Base-by-base conservation (phyloP, 2,797 vertebrate genomes). In the Sorex maritimensis region DNA sequence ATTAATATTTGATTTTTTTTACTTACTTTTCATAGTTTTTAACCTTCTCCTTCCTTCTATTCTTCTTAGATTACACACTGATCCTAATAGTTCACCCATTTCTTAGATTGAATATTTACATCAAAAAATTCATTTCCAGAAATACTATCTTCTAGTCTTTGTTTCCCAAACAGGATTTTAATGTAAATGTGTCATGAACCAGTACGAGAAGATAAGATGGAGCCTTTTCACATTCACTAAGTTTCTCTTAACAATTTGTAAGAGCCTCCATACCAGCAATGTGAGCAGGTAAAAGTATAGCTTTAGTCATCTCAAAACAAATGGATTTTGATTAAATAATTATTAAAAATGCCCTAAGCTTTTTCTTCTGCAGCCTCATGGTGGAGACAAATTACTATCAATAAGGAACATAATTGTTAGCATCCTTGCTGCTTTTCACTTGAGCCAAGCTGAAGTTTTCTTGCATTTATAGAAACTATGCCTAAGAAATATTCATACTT, bases 341-440 rank as follows among this genome's bases (percentile, higher is more conserved):
- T 96, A 91, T 86, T 94, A 73, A 92, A 96, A 44, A 84, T 88
- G 55, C 97, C 71, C 75, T 95, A 93, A 94, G 75, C 38, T 30
- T 96, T 97, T 95, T 94, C 92, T 96, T 96, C 4, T 93, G 23
- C 81, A 96, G 87, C 94, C 96, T 98, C 98, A 95, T 95, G 97
- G 94, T 97, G 81, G 95, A 98, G 96, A 98, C 94, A 98, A 97
- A 97, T 86, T 83, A 73, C 94, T 95, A 92, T 80, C 90, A 92
- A n/a, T 96, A 97, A 95, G 9, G 87, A 67, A 0, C 55, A 92
- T 96, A 97, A 88, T 91, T 28, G 23, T 78, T 94, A 69, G 0
- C 67, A 12, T 58, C 1, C 89, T 95, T 97, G 81, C 74, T 52
- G n/a, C 55, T 96, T 96, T 55, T 97, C 68, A 87, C 44, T 69